These are phyloP conservation scores for Strigamia transsilvanica DNA, from an alignment of 2,888 invertebrate species.

Conservation along the genomic window DNA sequence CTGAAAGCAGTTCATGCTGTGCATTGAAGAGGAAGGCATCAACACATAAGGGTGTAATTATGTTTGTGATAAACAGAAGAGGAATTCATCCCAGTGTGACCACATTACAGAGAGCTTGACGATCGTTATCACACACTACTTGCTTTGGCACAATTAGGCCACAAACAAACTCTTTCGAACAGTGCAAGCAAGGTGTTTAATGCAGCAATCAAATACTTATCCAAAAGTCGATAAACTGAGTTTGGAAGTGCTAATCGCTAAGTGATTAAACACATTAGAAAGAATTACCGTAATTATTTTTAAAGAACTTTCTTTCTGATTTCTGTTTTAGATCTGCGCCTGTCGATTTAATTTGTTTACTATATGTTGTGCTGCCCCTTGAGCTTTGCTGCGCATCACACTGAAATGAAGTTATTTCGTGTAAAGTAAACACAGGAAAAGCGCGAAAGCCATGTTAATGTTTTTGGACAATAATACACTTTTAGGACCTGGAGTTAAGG, in stretches of 20 bases:
- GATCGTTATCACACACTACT: conserved; percentile 23
- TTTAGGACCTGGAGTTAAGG: too few species aligned
- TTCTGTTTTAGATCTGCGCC: too few species aligned
- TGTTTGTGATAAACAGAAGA: conserved; percentile 40
- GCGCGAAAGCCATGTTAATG: too few species aligned
- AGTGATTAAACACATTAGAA: too few species aligned
- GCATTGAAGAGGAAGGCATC: conserved; percentile 25
- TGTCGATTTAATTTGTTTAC: too few species aligned
- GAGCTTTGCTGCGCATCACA: too few species aligned
- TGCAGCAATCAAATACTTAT: conserved; percentile 8
- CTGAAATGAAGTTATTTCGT: too few species aligned
- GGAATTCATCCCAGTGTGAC: conserved; percentile 37
- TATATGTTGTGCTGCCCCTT: too few species aligned
- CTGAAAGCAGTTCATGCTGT: background rate
- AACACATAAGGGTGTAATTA: conserved; percentile 32
- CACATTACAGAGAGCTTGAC: conserved; percentile 16
- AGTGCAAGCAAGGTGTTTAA: background rate
- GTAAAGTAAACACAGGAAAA: too few species aligned
- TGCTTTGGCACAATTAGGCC: background rate
- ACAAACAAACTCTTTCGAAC: background rate
- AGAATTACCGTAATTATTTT: too few species aligned
- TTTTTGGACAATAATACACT: too few species aligned
- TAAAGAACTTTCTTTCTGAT: too few species aligned
- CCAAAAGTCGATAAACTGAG: background rate
- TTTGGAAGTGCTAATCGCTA: background rate